Conservation (phyloP, 2,797 vertebrate genomes). For the Aldrovandia affinis region DNA sequence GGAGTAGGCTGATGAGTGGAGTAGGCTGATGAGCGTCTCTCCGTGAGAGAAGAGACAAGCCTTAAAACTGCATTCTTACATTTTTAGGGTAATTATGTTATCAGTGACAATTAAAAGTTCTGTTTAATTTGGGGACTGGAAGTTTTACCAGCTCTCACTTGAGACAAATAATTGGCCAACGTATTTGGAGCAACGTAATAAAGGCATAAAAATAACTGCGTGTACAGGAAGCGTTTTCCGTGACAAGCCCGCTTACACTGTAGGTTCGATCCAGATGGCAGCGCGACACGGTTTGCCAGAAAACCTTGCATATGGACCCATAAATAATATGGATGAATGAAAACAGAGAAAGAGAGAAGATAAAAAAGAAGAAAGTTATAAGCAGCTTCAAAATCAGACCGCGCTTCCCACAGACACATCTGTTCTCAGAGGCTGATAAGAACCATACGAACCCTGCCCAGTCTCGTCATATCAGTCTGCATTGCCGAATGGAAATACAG, state of each 20-base stretch:
- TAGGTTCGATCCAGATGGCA: conserved; percentile 44
- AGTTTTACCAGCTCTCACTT: background rate
- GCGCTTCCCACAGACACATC: conserved; percentile 10
- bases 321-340: conserved; percentile 17
- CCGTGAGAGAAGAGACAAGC: background rate
- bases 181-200: background rate
- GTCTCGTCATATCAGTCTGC: background rate
- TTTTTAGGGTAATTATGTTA: background rate
- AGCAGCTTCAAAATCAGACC: background rate
- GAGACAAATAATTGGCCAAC: background rate
- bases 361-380: background rate
- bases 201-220: background rate
- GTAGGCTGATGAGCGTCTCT: background rate
- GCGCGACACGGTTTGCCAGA: conserved; percentile 40
- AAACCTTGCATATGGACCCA: conserved; percentile 42
- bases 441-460: conserved; percentile 9
- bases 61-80: background rate
- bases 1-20: background rate
- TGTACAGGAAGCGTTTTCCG: background rate
- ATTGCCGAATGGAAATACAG: background rate
- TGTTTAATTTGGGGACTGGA: background rate
- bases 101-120: background rate
- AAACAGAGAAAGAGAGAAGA: background rate
- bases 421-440: conserved; percentile 8
- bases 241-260: background rate